Evolutionary conservation across 2,888 invertebrate species (phyloP), one percentile per base, ranked within the genome.

Genomic region (Sarcophaga variegata): DNA sequence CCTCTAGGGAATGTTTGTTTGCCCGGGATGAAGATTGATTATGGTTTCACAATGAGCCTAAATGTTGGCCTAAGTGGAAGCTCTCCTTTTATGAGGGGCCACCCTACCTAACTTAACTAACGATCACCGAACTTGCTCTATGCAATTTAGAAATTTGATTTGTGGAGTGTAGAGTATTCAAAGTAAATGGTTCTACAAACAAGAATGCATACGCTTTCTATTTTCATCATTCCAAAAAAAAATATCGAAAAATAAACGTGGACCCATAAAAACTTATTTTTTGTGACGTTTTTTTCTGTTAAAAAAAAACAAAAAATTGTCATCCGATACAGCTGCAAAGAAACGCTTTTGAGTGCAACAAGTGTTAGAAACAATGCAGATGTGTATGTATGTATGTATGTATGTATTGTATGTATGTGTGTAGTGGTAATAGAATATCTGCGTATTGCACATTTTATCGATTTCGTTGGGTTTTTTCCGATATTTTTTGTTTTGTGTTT

Each of bases 241-340:
- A 78, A 47, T 17, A 49, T 4, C 20, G 64, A 64, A 74, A 74
- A 49, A 72, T 12, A 60, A 25, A 66, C 2, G 72, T 69, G 49
- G 8, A 66, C 45, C 22, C 60, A 82, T 71, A 75, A 81, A 67
- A 67, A 67, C 17, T 54, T 49, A 66, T 37, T 37, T 27, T 37
- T 37, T 37, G 37, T 6, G 6, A 37, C 37, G 37, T 37, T 37
- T 10, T 37, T 37, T 10, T 37, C 2, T 37, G 37, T 37, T n/a
- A 17, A 14, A 14, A 45, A 64, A 75, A 2, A 45, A 64, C 70
- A 3, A 75, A 62, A 62, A 67, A 75, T 69, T 78, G 72, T 74
- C 37, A 78, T 79, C 54, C 54, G 72, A 83, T 83, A 64, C 72
- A 78, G 83, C 78, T 83, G 83, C 67, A 78, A 49, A 69, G 62